These are phyloP conservation scores for Agonopterix arenella DNA, from an alignment of 2,888 invertebrate species.

Conservation along the genomic window DNA sequence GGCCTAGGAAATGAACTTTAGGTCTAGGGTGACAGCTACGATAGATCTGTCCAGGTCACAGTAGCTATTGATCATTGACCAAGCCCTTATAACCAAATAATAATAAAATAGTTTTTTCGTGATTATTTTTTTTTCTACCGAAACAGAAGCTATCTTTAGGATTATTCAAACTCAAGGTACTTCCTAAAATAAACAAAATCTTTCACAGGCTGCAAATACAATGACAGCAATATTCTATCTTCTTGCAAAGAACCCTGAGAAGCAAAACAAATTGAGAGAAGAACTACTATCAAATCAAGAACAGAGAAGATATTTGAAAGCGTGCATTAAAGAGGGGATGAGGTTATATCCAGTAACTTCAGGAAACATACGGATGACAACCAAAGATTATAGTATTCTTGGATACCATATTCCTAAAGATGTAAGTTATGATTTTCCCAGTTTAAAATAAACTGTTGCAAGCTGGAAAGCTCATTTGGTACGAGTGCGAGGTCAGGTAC, in stretches of 20 bases:
- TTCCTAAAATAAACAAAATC: not conserved
- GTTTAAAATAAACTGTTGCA: too few relatives aligned
- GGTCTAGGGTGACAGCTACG: too few relatives aligned
- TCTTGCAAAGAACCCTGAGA: constrained; percentile 78
- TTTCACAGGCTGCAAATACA: constrained; percentile 73
- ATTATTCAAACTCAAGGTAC: not conserved
- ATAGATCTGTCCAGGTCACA: too few relatives aligned
- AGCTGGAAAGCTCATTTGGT: too few relatives aligned
- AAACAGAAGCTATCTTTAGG: too few relatives aligned
- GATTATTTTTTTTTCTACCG: too few relatives aligned
- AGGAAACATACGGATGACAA: constrained; percentile 72
- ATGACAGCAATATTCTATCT: constrained; percentile 75
- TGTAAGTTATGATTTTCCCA: constrained; percentile 42
- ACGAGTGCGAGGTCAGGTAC: too few relatives aligned
- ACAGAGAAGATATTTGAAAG: constrained; percentile 78
- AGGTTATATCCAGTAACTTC: constrained; percentile 78
- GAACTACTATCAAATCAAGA: constrained; percentile 57
- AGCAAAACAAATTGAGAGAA: constrained; percentile 78
- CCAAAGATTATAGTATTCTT: constrained; percentile 74
- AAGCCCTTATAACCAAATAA: too few relatives aligned
- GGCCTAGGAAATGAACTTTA: too few relatives aligned
- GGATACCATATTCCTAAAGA: constrained; percentile 79
- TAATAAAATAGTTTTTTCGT: too few relatives aligned
- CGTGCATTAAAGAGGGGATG: constrained; percentile 84
- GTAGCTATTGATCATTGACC: too few relatives aligned